phyloP scores from a whole-genome alignment of 53 echinoderm and acorn worm species.

The Holothuria scabra region DNA sequence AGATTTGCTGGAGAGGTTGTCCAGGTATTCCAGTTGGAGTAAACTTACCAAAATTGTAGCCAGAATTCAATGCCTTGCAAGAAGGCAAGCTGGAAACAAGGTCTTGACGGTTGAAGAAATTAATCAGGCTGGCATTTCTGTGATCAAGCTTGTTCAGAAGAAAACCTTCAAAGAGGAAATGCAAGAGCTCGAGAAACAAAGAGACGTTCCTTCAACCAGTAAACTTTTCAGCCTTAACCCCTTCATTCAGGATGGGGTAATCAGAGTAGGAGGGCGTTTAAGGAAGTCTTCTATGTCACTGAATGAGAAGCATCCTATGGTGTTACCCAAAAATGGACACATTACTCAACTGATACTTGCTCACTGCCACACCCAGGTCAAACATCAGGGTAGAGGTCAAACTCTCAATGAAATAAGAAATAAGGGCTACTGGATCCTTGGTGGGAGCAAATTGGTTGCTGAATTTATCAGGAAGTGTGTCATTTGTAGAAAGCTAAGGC shows the following conservation, averaged over 20 bases:
- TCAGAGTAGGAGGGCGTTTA: conserved; percentile 69
- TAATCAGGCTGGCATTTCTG: conserved; percentile 19
- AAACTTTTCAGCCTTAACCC: too few relatives aligned
- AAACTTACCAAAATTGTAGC: conserved; percentile 17
- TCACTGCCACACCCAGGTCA: conserved; percentile 52
- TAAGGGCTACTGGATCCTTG: conserved; percentile 66
- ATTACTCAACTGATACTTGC: conserved; percentile 55
- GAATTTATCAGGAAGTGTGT: too few relatives aligned
- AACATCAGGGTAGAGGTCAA: too few relatives aligned
- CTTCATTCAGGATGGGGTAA: too few relatives aligned
- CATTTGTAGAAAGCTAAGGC: too few relatives aligned
- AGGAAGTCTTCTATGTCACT: conserved; percentile 35
- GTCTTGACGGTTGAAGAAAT: conserved; percentile 27
- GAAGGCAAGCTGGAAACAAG: too few relatives aligned
- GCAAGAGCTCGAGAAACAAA: background rate
- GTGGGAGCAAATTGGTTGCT: conserved; percentile 53
- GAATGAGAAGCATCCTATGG: conserved; percentile 56
- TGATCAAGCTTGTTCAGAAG: too few relatives aligned
- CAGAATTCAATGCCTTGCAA: background rate
- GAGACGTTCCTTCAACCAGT: conserved; percentile 27
- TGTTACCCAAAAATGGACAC: conserved; percentile 61
- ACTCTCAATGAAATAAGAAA: conserved; percentile 60
- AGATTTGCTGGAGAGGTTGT: conserved; percentile 8
- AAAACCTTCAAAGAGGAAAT: conserved; percentile 50
- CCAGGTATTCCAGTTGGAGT: conserved; percentile 12